Evolutionary conservation across 2,113 vertebrate genomes (phyloP).

Genomic region (Rhynchomys soricoides): DNA sequence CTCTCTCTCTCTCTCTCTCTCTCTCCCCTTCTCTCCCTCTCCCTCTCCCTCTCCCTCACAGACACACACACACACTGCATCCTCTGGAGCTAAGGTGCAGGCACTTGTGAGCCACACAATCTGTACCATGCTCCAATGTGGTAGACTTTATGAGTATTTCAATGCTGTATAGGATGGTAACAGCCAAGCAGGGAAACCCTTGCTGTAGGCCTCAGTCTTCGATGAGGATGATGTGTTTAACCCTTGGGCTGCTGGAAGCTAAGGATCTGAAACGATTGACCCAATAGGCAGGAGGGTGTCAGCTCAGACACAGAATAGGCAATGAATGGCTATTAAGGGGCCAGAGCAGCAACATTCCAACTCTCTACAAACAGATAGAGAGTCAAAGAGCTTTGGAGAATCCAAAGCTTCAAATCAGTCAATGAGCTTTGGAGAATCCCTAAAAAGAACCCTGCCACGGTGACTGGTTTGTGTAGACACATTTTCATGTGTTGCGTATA

Average conservation of each 20-base stretch:
- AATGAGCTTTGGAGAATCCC: background rate
- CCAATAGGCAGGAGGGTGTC: background rate
- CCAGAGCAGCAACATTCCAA: background rate
- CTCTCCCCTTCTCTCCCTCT: too few species aligned
- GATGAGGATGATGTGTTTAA: background rate
- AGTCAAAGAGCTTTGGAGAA: background rate
- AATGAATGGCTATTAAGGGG: background rate
- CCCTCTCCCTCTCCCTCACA: too few species aligned
- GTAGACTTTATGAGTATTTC: background rate
- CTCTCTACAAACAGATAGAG: background rate
- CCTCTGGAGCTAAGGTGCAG: background rate
- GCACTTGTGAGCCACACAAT: background rate
- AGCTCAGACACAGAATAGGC: background rate
- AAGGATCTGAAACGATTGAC: background rate
- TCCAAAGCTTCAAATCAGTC: background rate
- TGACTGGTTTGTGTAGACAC: background rate
- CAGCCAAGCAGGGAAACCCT: background rate
- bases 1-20: too few species aligned
- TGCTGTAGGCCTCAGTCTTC: background rate
- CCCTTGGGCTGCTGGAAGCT: background rate
- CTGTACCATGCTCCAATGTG: background rate
- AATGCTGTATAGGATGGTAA: background rate
- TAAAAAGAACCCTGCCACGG: background rate
- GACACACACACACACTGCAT: too few species aligned
- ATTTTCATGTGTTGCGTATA: background rate